Evolutionary conservation across 2,797 vertebrate genomes (phyloP).

Genomic region (Cyclopterus lumpus): DNA sequence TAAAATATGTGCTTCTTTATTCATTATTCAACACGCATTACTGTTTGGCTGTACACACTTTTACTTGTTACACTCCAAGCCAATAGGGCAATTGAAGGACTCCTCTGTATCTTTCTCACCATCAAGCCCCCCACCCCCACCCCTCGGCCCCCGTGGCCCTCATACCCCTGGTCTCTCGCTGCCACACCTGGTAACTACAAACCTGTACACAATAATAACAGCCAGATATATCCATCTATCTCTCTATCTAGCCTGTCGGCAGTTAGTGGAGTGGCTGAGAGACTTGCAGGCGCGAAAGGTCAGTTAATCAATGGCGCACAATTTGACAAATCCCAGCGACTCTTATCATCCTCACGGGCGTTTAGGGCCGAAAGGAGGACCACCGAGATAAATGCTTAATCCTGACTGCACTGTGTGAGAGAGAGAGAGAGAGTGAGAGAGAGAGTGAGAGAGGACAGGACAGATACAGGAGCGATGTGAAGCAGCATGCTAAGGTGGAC

Average conservation of each 20-base stretch:
- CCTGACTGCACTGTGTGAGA: slow-evolving; percentile 61
- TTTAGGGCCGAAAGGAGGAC: slow-evolving; percentile 82
- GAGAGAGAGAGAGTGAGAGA: slow-evolving; percentile 25
- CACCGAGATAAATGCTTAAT: slow-evolving; percentile 86
- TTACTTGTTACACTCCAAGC: slow-evolving; percentile 59
- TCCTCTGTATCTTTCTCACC: slow-evolving; percentile 54
- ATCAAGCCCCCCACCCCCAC: slow-evolving; percentile 19
- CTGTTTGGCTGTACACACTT: slow-evolving; percentile 51
- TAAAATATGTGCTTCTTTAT: slow-evolving; percentile 62
- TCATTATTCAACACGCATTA: slow-evolving; percentile 64
- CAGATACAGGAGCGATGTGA: slow-evolving; percentile 45
- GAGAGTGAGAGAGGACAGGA: slow-evolving; percentile 27
- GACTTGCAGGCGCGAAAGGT: slow-evolving; percentile 86
- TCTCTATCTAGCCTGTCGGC: slow-evolving; percentile 84
- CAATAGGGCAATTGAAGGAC: slow-evolving; percentile 66
- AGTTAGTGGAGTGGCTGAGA: slow-evolving; percentile 83
- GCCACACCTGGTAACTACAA: slow-evolving; percentile 83
- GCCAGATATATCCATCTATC: slow-evolving; percentile 84
- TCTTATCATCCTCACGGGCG: slow-evolving; percentile 84
- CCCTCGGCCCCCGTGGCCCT: slow-evolving; percentile 42
- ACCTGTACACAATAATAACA: slow-evolving; percentile 86
- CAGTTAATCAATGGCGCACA: slow-evolving; percentile 88
- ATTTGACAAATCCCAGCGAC: slow-evolving; percentile 89
- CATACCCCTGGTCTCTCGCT: slow-evolving; percentile 57
- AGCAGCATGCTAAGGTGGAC: slow-evolving; percentile 49